phyloP scores from a whole-genome alignment of 2,113 vertebrate species.

The Monarcha castaneiventris region DNA sequence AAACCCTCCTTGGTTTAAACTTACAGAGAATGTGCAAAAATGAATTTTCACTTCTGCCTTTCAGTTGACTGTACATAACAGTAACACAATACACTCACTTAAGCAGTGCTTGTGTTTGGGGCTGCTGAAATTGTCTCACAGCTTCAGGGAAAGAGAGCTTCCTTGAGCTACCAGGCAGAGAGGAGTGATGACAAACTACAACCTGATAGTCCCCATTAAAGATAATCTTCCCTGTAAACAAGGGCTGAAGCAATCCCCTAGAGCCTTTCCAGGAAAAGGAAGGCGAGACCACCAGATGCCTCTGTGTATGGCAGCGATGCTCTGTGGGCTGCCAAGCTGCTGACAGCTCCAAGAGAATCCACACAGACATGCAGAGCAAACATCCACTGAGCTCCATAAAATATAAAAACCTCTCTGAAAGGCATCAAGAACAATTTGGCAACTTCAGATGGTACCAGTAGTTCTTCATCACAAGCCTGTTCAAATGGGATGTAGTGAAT shows the following conservation, averaged over 20 bases:
- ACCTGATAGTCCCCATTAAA: not conserved
- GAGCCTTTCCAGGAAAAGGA: not conserved
- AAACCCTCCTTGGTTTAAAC: not conserved
- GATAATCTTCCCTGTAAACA: not conserved
- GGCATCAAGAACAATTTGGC: not conserved
- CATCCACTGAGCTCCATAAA: not conserved
- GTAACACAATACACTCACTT: not conserved
- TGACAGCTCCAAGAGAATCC: not conserved
- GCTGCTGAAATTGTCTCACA: not conserved
- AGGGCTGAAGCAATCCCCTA: not conserved
- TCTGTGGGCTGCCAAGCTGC: not conserved
- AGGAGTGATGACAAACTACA: not conserved
- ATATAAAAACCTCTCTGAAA: not conserved
- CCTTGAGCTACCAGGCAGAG: not conserved
- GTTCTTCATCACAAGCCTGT: not conserved
- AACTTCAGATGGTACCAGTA: not conserved
- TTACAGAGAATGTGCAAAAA: not conserved
- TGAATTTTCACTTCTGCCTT: not conserved
- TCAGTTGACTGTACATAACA: not conserved
- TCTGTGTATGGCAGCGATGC: rapidly evolving
- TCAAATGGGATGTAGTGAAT: not conserved
- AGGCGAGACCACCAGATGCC: not conserved
- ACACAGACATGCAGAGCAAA: not conserved
- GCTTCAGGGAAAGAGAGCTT: not conserved
- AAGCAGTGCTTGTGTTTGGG: not conserved